Base-by-base conservation (phyloP, 2,888 invertebrate genomes). In the Byasa hedistus region DNA sequence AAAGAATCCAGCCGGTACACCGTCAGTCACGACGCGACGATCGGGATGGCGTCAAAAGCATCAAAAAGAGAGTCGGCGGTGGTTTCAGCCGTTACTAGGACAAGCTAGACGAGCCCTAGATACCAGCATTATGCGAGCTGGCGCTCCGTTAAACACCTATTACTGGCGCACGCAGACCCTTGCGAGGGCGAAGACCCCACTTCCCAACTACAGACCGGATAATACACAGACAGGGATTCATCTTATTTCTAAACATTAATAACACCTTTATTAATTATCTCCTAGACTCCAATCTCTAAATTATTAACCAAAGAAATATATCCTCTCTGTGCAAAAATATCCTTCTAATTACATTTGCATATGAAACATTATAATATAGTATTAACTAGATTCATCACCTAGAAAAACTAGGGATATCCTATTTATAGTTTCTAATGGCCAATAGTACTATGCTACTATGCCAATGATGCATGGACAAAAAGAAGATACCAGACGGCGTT, bases 111-210 rank as follows among this genome's bases (percentile, higher is more conserved):
- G 63, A 67, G 67, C 60, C 71, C 72, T 56, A 74, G 74, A 75
- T 75, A 71, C 69, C 66, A 74, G 75, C 82, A 83, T 82, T 83
- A 84, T 82, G 83, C 81, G 75, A 75, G 72, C 73, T 58, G 69
- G 77, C 75, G 75, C 76, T 69, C 68, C 73, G 78, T 82, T 84
- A 83, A 84, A 83, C 84, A 79, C 76, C 83, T 81, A 82, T 84
- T 83, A 83, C 77, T 72, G 71, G 72, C 74, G 73, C 80, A 84
- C 84, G 80, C 82, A 81, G 76, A 73, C 77, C 72, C 81, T 79
- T 70, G 67, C 72, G 58, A 68, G 81, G 77, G 51, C 79, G 68
- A 73, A 76, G 79, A 84, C 83, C 82, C 72, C 74, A 70, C 72
- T 72, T 69, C 63, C 59, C 48, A 19, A 15, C 12, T n/a, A 24